Evolutionary conservation across 1,140 invertebrate genomes (phyloP), one percentile per base, ranked within the genome.

Genomic region (Capitella teleta): DNA sequence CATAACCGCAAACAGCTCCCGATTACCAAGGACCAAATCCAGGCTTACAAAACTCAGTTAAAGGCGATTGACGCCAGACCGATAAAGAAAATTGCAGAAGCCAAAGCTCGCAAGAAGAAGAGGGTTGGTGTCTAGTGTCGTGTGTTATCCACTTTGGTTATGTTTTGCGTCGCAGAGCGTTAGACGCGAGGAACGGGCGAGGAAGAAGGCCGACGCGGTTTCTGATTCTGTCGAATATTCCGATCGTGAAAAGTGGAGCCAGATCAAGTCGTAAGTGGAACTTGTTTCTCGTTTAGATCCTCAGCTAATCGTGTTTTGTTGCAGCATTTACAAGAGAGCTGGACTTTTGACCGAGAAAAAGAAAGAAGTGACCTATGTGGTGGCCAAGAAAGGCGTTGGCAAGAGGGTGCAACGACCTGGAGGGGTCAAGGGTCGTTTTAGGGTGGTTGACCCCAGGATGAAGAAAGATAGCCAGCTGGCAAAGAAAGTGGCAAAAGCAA

Each of bases 21-120:
- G 2, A 82, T 93, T 24, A 83, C 87, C 26, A 82, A 86, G 71
- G 75, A 75, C 41, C 70, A 76, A 55, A 64, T 80, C 14, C 44
- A 68, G 28, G 67, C 75, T 48, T 81, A 80, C 55, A 73, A 70
- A 57, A 61, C 77, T 46, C 66, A 73, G 51, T 58, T 87, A 19
- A 82, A 87, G 72, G 91, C 93, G 55, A 80, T 98, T 4, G 92
- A 98, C 73, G 84, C 83, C 0, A 75, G 89, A 46, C 90, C 95
- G 14, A 94, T 98, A 40, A 98, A 98, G 71, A 99, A 98, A 77
- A 87, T 98, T 0, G 82, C 93, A 56, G 92, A 99, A 76, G 96
- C 96, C 0, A 98, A 96, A 69, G 88, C 90, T 0, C 81, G 96
- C 40, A 98, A 98, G 77, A 95, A 97, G 80, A 84, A 82, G 64